A percentile compares a stretch with the other conserved stretches of the same genome.
Conservation (phyloP, 37 sponge, comb jelly and placozoan genomes). For the Beroe forskalii region DNA sequence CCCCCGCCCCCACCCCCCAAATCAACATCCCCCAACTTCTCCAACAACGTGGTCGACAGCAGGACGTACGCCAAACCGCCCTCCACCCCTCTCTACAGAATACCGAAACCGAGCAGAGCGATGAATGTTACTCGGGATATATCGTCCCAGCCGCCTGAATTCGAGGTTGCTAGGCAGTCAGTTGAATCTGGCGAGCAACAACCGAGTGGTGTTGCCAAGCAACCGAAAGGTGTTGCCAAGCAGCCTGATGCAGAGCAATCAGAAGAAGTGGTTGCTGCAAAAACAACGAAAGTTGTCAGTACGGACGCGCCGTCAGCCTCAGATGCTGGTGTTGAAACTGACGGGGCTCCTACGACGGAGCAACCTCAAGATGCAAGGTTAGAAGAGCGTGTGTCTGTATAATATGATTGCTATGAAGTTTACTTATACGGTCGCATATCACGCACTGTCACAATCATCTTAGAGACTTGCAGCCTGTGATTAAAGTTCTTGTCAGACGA, state of each 20-base stretch:
- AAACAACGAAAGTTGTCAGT: no score
- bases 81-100: conserved; percentile 5
- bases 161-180: not conserved
- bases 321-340: not conserved
- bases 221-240: not conserved
- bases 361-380: no score
- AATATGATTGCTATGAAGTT: no score
- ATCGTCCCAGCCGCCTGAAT: not conserved
- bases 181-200: not conserved
- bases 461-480: no score
- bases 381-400: no score
- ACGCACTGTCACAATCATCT: no score
- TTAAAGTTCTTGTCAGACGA: no score
- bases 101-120: not conserved
- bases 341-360: not conserved
- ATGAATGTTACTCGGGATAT: not conserved
- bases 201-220: not conserved
- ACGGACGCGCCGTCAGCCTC: no score
- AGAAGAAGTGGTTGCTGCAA: no score
- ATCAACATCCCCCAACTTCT: conserved; percentile 16
- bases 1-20: not conserved
- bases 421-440: no score
- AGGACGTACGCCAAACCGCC: conserved; percentile 47
- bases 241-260: no score
- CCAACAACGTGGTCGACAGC: not conserved